Evolutionary conservation across 2,888 invertebrate genomes (phyloP), one percentile per base, ranked within the genome.

Genomic region (Suillia variegata): DNA sequence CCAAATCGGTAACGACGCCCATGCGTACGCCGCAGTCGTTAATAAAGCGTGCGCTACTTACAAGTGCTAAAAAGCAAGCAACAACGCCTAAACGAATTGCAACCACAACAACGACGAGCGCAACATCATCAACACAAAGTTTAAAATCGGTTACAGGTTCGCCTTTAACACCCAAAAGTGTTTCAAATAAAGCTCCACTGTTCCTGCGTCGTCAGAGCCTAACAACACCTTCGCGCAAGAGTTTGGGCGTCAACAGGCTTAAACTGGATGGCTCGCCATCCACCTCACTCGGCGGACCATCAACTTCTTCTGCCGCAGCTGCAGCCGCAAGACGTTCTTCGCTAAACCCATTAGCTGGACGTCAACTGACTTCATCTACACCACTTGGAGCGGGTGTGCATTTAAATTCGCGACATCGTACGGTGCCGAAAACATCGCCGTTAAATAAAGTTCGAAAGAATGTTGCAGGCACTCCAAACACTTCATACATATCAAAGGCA

Each of bases 11-110:
- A 1, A 67, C 67, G 2, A 73, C 76, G 5, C 75, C 77, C 2
- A 69, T 63, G 18, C 71, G 75, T 3, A 76, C 78, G 0, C 75
- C 79, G 1, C 75, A 75, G 22, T 78, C 80, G 0, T 58, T 80
- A 2, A 78, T 76, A 69, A 80, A 78, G 62, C 70, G 74, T 21
- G 80, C 73, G 0, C 52, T 80, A 22, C 38, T 80, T 3, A 72
- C 76, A n/a, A 80, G 79, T 58, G 76, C 77, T 10, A 79, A 76
- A 42, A 80, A 80, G 54, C 69, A 70, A 34, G 65, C 62, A 2
- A 49, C 56, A 2, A 62, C 68, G n/a, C 59, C 62, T 13, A 22
- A 58, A 31, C 26, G 62, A 18, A 3, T 42, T 42, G 1, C 60
- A 59, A 50, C 50, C 52, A 48, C 48, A 10, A 59, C 54, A 0